Percentiles rank a stretch among this genome's conserved stretches.
phyloP scores from a whole-genome alignment of 2,113 vertebrate genomes.

The Pogonocichla stellata region DNA sequence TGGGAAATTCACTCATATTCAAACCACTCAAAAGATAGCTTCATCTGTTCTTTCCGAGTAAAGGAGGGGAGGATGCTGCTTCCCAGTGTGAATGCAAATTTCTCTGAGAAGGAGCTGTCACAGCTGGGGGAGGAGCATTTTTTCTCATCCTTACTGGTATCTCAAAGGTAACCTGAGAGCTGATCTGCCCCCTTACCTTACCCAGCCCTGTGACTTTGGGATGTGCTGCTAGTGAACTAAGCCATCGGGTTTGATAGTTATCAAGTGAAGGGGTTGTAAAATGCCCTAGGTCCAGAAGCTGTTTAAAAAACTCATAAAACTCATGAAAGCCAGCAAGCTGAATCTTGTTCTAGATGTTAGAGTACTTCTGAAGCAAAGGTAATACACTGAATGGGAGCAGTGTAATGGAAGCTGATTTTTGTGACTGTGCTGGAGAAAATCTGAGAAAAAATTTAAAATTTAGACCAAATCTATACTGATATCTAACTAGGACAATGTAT shows the following conservation, averaged over 20 bases:
- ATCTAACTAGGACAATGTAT: neutral
- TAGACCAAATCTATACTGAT: neutral
- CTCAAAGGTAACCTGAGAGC: neutral
- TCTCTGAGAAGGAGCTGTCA: neutral
- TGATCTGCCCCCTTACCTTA: neutral
- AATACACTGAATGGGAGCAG: neutral
- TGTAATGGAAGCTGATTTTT: neutral
- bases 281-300: neutral
- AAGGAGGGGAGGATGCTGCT: neutral
- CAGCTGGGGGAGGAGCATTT: neutral
- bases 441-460: neutral
- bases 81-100: neutral
- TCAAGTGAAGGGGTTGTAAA: neutral
- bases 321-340: neutral
- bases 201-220: neutral
- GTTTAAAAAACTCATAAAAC: neutral
- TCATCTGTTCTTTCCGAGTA: neutral
- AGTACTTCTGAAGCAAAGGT: neutral
- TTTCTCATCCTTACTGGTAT: neutral
- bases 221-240: neutral
- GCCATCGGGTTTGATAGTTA: neutral
- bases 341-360: neutral
- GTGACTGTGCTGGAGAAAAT: neutral
- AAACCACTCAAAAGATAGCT: neutral
- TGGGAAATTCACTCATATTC: neutral